Evolutionary conservation across 2,113 vertebrate genomes (phyloP), one percentile per base, ranked within the genome.

Genomic region (Rhynchopsitta pachyrhyncha): DNA sequence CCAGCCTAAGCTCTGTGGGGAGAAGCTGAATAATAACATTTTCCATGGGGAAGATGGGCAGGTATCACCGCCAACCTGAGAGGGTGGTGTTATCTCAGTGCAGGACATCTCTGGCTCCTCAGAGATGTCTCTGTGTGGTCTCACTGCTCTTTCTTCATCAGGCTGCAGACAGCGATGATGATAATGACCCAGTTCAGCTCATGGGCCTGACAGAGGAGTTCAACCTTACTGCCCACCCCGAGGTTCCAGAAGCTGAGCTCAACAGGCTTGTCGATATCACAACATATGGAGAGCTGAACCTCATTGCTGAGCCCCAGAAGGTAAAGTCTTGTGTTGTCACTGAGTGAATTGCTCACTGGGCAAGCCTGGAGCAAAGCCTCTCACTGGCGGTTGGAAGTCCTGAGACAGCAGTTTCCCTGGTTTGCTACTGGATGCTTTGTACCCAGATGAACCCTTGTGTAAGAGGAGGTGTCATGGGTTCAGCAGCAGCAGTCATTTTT

Each of bases 271-370:
- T 37, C 7, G 44, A 95, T 9, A 42, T 98, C 86, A 98, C 98
- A 10, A 97, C 96, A 0, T 99, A 99, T 0, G 97, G 98, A 35
- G 99, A 99, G 64, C 97, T 98, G 14, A 98, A 99, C 86, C 97
- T 99, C 67, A 96, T 99, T 1, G 98, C 99, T 6, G 99, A 99
- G 90, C 99, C 99, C 19, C 98, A 98, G 82, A 99, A 98, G 98
- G 99, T 99, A 81, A 97, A 96, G 78, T 10, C 6, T 33, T 2
- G 1, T 7, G 1, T n/a, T 17, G 13, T 23, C 11, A 2, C 29
- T 2, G 2, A 73, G 22, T 59, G 57, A 59, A 59, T 35, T 24
- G 57, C 57, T 35, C 57, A 24, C 23, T 7, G 46, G 37, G 33
- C 53, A 39, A 68, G 13, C 22, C 60, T n/a, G 75, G 44, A 87